Conservation (phyloP, 2,113 vertebrate species). For the Takifugu flavidus region DNA sequence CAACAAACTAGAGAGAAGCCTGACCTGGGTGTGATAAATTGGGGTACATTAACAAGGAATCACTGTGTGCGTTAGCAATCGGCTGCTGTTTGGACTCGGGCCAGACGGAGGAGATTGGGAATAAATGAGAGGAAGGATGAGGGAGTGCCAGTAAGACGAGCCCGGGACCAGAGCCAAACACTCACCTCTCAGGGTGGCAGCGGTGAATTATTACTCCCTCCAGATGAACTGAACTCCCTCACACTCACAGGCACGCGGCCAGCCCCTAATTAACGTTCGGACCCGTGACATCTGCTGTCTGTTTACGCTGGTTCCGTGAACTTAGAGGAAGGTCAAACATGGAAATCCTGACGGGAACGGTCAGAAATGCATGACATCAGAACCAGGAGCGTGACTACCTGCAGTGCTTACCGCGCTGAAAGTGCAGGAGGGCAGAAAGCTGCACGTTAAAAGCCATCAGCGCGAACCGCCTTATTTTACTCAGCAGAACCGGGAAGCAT, state of each 20-base stretch:
- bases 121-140: slow-evolving; percentile 46
- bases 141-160: slow-evolving; percentile 26
- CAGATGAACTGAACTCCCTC: slow-evolving; percentile 35
- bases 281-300: slow-evolving; percentile 10
- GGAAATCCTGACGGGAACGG: slow-evolving; percentile 18
- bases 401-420: not conserved
- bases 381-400: too few species aligned
- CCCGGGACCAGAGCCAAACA: slow-evolving; percentile 35
- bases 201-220: slow-evolving; percentile 46
- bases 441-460: too few species aligned
- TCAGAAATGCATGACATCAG: slow-evolving; percentile 3
- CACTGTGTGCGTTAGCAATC: slow-evolving; percentile 31
- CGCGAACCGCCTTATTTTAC: too few species aligned
- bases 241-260: slow-evolving; percentile 30
- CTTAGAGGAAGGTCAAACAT: slow-evolving; percentile 23
- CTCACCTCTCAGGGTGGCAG: slow-evolving; percentile 29
- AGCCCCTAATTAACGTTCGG: slow-evolving; percentile 35
- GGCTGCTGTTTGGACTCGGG: slow-evolving; percentile 28
- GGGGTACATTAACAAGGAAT: too few species aligned
- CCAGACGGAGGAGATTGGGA: slow-evolving; percentile 36
- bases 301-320: slow-evolving; percentile 13
- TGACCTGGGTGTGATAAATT: slow-evolving; percentile 18
- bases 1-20: slow-evolving; percentile 8
- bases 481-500: too few species aligned
- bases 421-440: not conserved